Conservation (phyloP, 2,113 vertebrate genomes). For the Muscicapa adusta region DNA sequence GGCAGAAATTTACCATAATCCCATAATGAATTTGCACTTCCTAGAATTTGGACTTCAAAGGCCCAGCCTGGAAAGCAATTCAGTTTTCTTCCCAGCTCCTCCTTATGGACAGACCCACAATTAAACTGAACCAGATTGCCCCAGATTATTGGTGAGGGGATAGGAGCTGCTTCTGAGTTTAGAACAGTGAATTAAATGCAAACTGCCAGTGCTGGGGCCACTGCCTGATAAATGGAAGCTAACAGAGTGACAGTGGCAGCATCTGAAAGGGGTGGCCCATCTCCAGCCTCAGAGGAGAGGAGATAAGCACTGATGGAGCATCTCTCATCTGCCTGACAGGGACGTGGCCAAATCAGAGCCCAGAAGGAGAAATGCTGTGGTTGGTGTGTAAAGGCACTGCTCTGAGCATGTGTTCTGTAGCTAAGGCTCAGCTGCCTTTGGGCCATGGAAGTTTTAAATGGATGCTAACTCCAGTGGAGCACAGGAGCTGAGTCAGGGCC, state of each 20-base stretch:
- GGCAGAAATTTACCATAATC: neutral
- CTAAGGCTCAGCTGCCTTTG: slow-evolving; percentile 36
- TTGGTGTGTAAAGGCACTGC: neutral
- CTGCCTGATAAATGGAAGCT: neutral
- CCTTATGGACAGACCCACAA: neutral
- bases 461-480: neutral
- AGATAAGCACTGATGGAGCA: slow-evolving; percentile 15
- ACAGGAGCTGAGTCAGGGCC: neutral
- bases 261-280: neutral
- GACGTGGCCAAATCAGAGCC: neutral
- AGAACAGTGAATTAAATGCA: slow-evolving; percentile 22
- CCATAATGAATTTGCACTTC: neutral
- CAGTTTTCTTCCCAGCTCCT: neutral
- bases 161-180: neutral
- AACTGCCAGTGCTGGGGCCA: neutral
- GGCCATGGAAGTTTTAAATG: slow-evolving; percentile 6
- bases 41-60: neutral
- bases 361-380: neutral
- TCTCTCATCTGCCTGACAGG: neutral
- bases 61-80: neutral
- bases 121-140: neutral
- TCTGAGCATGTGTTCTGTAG: slow-evolving; percentile 40
- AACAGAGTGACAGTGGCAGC: neutral
- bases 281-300: neutral
- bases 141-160: neutral